A percentile compares a stretch with the other conserved stretches of the same genome.
These are phyloP conservation scores for Drosophila lacteicornis DNA, from an alignment of 1,140 invertebrate genomes.

Conservation along the genomic window DNA sequence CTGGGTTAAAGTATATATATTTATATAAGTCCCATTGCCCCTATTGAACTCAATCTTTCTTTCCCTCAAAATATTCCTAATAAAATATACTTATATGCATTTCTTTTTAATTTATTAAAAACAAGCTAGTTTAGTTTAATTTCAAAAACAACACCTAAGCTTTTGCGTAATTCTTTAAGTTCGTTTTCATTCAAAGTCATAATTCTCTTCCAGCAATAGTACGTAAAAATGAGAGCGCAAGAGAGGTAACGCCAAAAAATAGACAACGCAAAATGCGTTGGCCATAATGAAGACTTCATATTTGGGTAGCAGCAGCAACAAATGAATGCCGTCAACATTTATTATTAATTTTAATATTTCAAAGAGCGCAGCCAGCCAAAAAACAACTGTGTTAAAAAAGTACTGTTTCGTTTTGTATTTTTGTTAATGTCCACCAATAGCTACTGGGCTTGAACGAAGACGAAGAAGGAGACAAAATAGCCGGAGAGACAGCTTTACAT, in stretches of 20 bases:
- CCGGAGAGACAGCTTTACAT: slow-evolving; percentile 9
- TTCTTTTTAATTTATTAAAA: no score
- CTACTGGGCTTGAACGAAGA: not conserved
- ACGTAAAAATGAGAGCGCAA: not conserved
- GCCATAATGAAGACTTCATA: slow-evolving; percentile 59
- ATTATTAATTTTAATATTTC: slow-evolving; percentile 83
- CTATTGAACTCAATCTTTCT: no score
- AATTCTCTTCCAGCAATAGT: not conserved
- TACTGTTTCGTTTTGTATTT: not conserved
- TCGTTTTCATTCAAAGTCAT: not conserved
- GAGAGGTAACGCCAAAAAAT: slow-evolving; percentile 13
- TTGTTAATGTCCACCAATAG: slow-evolving; percentile 17
- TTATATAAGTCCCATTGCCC: no score
- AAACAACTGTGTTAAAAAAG: slow-evolving; percentile 1
- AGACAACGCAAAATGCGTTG: slow-evolving; percentile 53
- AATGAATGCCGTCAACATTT: slow-evolving; percentile 70
- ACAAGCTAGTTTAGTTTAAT: no score
- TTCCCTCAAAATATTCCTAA: not conserved
- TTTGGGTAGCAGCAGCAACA: slow-evolving; percentile 55
- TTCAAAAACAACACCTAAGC: no score
- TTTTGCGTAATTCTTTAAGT: not conserved
- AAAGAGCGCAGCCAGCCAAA: slow-evolving; percentile 54
- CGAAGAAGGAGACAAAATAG: not conserved
- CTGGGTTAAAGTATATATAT: no score
- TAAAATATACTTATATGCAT: not conserved